A percentile compares a stretch with the other conserved stretches of the same genome.
phyloP scores from a whole-genome alignment of 2,797 vertebrate species.

The Eleutherodactylus coqui region DNA sequence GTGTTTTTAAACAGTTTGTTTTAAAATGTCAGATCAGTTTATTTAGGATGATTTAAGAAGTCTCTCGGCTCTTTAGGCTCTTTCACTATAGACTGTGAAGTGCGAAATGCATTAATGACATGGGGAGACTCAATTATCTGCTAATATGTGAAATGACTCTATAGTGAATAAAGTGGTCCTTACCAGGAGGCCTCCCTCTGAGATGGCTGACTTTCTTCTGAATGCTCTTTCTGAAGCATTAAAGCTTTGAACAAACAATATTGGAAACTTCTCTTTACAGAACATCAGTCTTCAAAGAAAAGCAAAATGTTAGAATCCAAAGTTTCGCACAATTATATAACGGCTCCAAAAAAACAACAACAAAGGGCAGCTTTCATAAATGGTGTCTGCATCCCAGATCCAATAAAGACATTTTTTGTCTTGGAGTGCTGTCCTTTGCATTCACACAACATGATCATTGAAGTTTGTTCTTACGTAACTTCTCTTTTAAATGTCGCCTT shows the following conservation, averaged over 20 bases:
- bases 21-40: background rate
- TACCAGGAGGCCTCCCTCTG: constrained; percentile 10
- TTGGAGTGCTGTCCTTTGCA: too few species aligned
- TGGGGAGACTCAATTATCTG: constrained; percentile 5
- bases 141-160: constrained; percentile 10
- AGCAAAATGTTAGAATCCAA: background rate
- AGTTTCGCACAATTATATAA: background rate
- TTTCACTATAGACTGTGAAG: background rate
- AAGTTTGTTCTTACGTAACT: too few species aligned
- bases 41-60: background rate
- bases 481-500: too few species aligned
- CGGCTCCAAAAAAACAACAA: background rate
- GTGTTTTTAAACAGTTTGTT: background rate
- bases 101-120: constrained; percentile 7
- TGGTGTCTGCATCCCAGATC: too few species aligned
- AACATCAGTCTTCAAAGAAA: background rate
- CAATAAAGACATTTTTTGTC: too few species aligned
- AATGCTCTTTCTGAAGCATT: background rate
- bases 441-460: too few species aligned
- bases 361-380: background rate
- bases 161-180: constrained; percentile 5
- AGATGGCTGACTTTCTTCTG: constrained; percentile 11
- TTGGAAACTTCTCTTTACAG: background rate
- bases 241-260: background rate
- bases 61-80: background rate